Evolutionary conservation across 2,888 invertebrate species (phyloP).

Genomic region (Melanostoma mellinum): DNA sequence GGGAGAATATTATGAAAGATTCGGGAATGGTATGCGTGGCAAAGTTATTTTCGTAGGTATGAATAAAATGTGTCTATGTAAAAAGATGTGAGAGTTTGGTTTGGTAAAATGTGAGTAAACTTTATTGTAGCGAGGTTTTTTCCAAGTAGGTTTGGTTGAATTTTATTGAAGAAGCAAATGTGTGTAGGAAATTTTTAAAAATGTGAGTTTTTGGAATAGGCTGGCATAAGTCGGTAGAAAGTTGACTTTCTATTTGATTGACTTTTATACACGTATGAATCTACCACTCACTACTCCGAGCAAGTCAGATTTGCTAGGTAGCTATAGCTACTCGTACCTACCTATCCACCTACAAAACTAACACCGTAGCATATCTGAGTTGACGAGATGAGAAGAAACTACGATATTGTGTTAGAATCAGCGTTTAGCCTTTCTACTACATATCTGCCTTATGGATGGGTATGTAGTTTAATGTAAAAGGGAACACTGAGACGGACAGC

Average conservation of each 20-base stretch:
- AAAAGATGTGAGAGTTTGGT: slow-evolving; percentile 41
- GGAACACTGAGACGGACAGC: too few species aligned
- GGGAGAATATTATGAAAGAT: slow-evolving; percentile 34
- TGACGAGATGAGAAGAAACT: too few species aligned
- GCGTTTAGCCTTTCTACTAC: too few species aligned
- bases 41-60: slow-evolving; percentile 41
- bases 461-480: too few species aligned
- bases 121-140: slow-evolving; percentile 22
- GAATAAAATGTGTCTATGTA: slow-evolving; percentile 50
- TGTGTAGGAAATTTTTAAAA: slow-evolving; percentile 45
- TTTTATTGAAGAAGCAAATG: slow-evolving; percentile 10
- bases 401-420: too few species aligned
- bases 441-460: too few species aligned
- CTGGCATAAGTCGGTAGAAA: slow-evolving; percentile 41
- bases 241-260: neutral
- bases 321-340: too few species aligned
- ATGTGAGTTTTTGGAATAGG: slow-evolving; percentile 69
- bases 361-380: too few species aligned
- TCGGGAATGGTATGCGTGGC: slow-evolving; percentile 62
- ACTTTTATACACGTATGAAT: too few species aligned
- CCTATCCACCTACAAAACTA: too few species aligned
- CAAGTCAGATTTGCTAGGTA: too few species aligned
- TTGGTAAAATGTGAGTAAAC: slow-evolving; percentile 12
- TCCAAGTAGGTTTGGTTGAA: neutral
- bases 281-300: too few species aligned